Percentiles rank a stretch among this genome's conserved stretches.
phyloP scores from a whole-genome alignment of 2,797 vertebrate genomes.

The Petrocephalus schoutedeni region DNA sequence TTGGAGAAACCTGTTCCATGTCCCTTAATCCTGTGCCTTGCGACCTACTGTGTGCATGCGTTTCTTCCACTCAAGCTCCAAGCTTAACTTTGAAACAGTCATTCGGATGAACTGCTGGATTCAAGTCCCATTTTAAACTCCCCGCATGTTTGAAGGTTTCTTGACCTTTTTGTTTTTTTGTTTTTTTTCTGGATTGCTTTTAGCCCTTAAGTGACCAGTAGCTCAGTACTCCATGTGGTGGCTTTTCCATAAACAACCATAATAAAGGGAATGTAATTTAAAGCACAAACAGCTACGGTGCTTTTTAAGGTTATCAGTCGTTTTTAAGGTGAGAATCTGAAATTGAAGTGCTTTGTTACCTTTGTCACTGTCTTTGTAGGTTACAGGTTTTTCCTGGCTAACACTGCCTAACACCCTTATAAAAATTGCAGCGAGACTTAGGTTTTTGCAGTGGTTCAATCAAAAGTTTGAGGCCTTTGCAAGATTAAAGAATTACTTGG shows the following conservation, averaged over 20 bases:
- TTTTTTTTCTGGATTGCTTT: neutral
- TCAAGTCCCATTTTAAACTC: conserved; percentile 1
- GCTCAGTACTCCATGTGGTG: neutral
- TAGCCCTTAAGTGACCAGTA: neutral
- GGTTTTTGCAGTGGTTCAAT: neutral
- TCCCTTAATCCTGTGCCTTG: conserved; percentile 5
- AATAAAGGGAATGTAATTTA: conserved; percentile 10
- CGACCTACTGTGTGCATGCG: neutral
- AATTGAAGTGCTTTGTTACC: neutral
- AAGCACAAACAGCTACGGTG: neutral
- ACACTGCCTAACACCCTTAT: neutral
- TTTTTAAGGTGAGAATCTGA: neutral
- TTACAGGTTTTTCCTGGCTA: neutral
- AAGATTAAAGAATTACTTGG: neutral
- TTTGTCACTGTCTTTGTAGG: neutral
- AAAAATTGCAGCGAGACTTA: neutral
- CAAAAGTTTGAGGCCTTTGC: neutral
- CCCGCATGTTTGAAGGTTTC: neutral
- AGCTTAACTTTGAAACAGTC: neutral
- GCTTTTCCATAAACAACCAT: neutral
- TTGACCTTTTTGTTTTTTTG: neutral
- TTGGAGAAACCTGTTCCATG: neutral
- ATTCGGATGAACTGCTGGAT: neutral
- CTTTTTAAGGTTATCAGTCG: neutral
- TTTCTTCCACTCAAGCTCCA: neutral